These are phyloP conservation scores for Clarias batrachus DNA, from an alignment of 2,113 vertebrate genomes.

Conservation along the genomic window DNA sequence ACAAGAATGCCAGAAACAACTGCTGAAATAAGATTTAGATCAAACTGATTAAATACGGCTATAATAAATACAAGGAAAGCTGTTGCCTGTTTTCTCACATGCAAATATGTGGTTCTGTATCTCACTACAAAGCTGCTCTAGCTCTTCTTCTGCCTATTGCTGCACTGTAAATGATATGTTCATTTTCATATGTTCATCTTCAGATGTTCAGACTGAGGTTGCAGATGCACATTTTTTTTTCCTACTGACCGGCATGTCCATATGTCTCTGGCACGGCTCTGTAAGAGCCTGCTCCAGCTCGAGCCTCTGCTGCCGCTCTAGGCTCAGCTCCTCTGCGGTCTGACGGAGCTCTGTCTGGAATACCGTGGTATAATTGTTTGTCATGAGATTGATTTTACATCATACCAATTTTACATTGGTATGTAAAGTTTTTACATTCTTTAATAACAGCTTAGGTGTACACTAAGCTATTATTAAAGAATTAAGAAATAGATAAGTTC, in stretches of 20 bases:
- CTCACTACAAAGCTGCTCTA: constrained; percentile 41
- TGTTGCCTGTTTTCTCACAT: background rate
- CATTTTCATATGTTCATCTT: too few species aligned
- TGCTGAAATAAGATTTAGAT: background rate
- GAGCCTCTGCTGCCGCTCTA: constrained; percentile 56
- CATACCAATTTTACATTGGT: background rate
- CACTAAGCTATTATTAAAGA: too few species aligned
- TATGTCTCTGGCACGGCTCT: constrained; percentile 50
- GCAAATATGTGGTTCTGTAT: background rate
- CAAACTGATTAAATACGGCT: background rate
- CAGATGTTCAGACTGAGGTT: background rate
- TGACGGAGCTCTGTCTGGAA: constrained; percentile 55
- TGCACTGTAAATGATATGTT: constrained; percentile 65
- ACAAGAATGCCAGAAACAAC: background rate
- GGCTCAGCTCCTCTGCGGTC: constrained; percentile 62
- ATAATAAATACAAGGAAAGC: background rate
- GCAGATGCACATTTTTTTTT: background rate
- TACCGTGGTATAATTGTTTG: background rate
- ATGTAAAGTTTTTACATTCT: too few species aligned
- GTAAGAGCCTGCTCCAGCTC: constrained; percentile 61
- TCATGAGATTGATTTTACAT: background rate
- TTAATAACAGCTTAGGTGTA: too few species aligned
- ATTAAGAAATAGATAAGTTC: too few species aligned
- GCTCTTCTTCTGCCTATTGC: constrained; percentile 64
- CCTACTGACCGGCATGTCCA: constrained; percentile 57